Percentiles rank a stretch among this genome's conserved stretches.
Conservation (phyloP, 64 coral and sea anemone species). For the Cladopsammia gracilis region DNA sequence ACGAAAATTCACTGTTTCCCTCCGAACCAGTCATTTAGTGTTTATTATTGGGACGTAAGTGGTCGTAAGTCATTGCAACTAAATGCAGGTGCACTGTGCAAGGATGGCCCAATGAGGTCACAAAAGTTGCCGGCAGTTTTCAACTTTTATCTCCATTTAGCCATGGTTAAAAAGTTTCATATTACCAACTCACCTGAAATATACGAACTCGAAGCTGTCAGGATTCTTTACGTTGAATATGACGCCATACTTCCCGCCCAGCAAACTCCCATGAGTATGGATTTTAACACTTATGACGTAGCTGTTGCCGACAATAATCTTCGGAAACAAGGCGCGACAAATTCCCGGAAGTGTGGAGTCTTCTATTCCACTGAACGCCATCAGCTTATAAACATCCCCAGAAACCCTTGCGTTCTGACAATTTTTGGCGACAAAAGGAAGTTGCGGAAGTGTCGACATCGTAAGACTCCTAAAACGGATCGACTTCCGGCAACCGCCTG, state of each 20-base stretch:
- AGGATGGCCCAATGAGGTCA: no score
- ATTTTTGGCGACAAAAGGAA: constrained; percentile 7
- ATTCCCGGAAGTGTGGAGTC: neutral
- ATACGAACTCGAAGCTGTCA: constrained; percentile 51
- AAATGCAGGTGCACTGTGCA: no score
- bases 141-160: no score
- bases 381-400: neutral
- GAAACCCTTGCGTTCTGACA: constrained; percentile 7
- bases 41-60: no score
- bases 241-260: constrained; percentile 30
- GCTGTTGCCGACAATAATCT: neutral
- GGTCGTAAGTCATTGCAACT: no score
- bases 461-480: constrained; percentile 21
- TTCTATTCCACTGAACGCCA: neutral
- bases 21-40: no score
- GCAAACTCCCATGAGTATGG: neutral
- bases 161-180: no score
- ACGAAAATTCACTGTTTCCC: no score
- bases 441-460: neutral
- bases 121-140: no score
- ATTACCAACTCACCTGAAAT: neutral
- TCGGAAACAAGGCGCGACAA: constrained; percentile 20
- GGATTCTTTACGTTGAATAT: constrained; percentile 29
- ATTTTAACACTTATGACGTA: constrained; percentile 25
- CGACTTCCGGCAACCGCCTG: constrained; percentile 20